Percentiles rank a stretch among this genome's conserved stretches.
Conservation (phyloP, 2,113 vertebrate genomes). For the Spheniscus mendiculus region DNA sequence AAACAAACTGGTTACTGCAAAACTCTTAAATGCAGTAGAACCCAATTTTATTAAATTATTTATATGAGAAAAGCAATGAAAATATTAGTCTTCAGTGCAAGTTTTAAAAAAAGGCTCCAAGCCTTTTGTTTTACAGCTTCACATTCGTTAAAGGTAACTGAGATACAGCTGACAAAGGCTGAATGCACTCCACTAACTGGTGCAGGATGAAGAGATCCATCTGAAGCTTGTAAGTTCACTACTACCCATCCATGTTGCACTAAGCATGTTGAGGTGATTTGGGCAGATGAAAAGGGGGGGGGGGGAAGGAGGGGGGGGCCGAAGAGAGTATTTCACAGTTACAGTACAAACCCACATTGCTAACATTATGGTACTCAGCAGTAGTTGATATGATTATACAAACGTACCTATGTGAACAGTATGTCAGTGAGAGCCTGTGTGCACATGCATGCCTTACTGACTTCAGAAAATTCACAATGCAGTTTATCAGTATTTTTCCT, state of each 20-base stretch:
- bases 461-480: background rate
- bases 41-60: background rate
- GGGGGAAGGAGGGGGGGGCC: too few species aligned
- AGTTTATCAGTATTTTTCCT: background rate
- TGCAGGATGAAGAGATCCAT: background rate
- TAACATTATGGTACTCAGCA: background rate
- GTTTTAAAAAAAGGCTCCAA: background rate
- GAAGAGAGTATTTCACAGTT: background rate
- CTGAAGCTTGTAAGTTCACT: background rate
- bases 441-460: background rate
- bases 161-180: background rate
- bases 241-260: background rate
- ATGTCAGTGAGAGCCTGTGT: background rate
- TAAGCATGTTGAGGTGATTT: background rate
- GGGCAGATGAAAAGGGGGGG: background rate
- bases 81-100: background rate
- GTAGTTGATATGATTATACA: background rate
- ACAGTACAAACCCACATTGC: background rate
- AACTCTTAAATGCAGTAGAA: background rate
- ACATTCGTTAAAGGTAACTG: background rate
- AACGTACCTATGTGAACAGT: background rate
- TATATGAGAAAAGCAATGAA: background rate
- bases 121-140: background rate
- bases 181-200: background rate
- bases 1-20: background rate